Evolutionary conservation across 2,113 vertebrate species (phyloP), one percentile per base, ranked within the genome.

Genomic region (Pachycephala philippinensis): DNA sequence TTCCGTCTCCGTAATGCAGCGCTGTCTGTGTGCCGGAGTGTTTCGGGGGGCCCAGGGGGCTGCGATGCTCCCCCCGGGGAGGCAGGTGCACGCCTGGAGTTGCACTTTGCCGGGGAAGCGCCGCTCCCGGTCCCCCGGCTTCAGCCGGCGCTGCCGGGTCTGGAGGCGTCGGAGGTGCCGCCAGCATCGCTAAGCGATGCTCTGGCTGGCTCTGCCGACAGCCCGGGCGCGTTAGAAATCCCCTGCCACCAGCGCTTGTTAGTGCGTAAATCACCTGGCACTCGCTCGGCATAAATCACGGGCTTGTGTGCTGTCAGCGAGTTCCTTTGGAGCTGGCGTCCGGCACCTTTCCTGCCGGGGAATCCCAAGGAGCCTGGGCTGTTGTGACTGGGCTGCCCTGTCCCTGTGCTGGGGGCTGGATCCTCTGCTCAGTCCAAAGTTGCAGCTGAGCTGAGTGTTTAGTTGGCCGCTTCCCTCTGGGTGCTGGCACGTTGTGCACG

Each of bases 261-360:
- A 89, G 77, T 89, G 93, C 77, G 11, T 71, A 87, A 84, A 89
- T 94, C 84, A 89, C 92, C 84, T 87, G 84, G 81, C 42, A 7
- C 63, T 89, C 40, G 37, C 40, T 50, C 3, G 26, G 78, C 70
- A 20, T 69, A 54, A 88, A 79, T 89, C 74, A 14, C 40, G 15
- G 52, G 5, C 24, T 84, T 40, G 5, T 1, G 37, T 69, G 87
- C 63, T 56, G 59, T n/a, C 50, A 24, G 70, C 6, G 47, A 44
- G 24, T 37, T 85, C 26, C 27, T 30, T 14, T 15, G 68, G 45
- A 81, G 77, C 37, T 7, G 50, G 23, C 44, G 4, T 74, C 50
- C 18, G 68, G 31, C 75, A 84, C 68, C 59, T 44, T 84, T 6
- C 61, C 40, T 40, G 53, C 61, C 54, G 13, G 37, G 89, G 24